phyloP scores from a whole-genome alignment of 2,797 vertebrate species.

The Hephaestus fuliginosus region DNA sequence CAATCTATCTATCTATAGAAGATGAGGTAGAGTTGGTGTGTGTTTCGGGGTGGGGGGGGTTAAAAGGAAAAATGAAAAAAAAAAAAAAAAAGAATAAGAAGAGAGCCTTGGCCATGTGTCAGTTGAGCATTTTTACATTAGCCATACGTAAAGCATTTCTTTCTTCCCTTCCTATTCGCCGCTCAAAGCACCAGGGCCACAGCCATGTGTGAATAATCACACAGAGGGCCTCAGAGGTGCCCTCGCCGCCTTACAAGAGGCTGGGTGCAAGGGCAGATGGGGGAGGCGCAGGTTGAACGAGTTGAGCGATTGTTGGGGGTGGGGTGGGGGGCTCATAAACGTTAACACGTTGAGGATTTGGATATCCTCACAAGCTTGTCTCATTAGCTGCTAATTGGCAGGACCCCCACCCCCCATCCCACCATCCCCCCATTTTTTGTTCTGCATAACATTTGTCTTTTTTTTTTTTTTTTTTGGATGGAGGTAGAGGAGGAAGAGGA shows the following conservation, averaged over 20 bases:
- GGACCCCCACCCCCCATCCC: slow-evolving; percentile 71
- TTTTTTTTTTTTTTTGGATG: slow-evolving; percentile 61
- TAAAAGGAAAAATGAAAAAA: slow-evolving; percentile 56
- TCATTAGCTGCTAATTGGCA: slow-evolving; percentile 92
- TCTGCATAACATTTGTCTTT: slow-evolving; percentile 84
- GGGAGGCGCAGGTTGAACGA: slow-evolving; percentile 72
- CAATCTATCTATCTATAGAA: slow-evolving; percentile 65
- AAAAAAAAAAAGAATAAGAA: slow-evolving; percentile 39
- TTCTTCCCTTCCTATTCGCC: slow-evolving; percentile 74
- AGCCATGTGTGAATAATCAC: slow-evolving; percentile 89
- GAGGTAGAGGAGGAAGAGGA: slow-evolving; percentile 12
- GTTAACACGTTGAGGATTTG: slow-evolving; percentile 88
- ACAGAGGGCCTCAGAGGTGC: slow-evolving; percentile 79
- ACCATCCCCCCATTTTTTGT: slow-evolving; percentile 83
- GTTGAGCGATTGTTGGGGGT: slow-evolving; percentile 49
- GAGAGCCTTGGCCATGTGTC: slow-evolving; percentile 75
- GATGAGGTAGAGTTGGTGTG: slow-evolving; percentile 29
- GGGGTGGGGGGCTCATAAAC: slow-evolving; percentile 77
- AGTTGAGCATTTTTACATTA: slow-evolving; percentile 82
- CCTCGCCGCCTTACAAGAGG: slow-evolving; percentile 78
- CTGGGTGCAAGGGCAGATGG: slow-evolving; percentile 80
- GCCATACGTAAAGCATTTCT: slow-evolving; percentile 83
- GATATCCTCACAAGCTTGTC: slow-evolving; percentile 88
- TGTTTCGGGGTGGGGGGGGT: not conserved
- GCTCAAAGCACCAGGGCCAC: slow-evolving; percentile 77